These are phyloP conservation scores for Babylonia areolata DNA, from an alignment of 1,140 invertebrate genomes.

Conservation along the genomic window DNA sequence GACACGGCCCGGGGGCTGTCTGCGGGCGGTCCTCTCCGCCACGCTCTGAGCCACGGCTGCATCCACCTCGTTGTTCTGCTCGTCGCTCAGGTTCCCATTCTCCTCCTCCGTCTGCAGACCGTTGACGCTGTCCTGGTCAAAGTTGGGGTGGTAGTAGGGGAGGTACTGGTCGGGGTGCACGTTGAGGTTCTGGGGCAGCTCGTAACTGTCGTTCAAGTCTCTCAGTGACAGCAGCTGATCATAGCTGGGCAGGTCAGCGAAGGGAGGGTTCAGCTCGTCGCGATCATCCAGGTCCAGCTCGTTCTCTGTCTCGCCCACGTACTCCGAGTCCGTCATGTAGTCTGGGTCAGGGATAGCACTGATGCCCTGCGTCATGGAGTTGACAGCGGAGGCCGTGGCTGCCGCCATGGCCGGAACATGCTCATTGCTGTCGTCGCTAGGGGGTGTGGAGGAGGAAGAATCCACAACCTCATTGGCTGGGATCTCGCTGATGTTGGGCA, in stretches of 20 bases:
- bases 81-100: conserved; percentile 51
- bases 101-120: conserved; percentile 58
- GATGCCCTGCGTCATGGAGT: conserved; percentile 10
- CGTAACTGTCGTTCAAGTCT: conserved; percentile 75
- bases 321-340: conserved; percentile 84
- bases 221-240: conserved; percentile 74
- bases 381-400: conserved; percentile 81
- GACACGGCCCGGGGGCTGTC: conserved; percentile 47
- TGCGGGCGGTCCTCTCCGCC: conserved; percentile 49
- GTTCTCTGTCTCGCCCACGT: conserved; percentile 80
- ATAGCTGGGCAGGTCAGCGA: conserved; percentile 62
- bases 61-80: conserved; percentile 43
- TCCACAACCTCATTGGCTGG: conserved; percentile 93
- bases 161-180: conserved; percentile 91
- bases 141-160: conserved; percentile 76
- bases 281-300: conserved; percentile 77
- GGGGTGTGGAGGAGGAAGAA: conserved; percentile 85
- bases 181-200: conserved; percentile 80
- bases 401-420: conserved; percentile 64
- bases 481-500: conserved; percentile 94
- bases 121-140: conserved; percentile 42
- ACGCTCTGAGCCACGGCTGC: conserved; percentile 53
- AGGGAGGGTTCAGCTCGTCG: conserved; percentile 57
- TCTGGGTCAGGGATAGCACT: conserved; percentile 77
- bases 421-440: conserved; percentile 89